phyloP scores from a whole-genome alignment of 2,113 vertebrate species.

The Seriola aureovittata region DNA sequence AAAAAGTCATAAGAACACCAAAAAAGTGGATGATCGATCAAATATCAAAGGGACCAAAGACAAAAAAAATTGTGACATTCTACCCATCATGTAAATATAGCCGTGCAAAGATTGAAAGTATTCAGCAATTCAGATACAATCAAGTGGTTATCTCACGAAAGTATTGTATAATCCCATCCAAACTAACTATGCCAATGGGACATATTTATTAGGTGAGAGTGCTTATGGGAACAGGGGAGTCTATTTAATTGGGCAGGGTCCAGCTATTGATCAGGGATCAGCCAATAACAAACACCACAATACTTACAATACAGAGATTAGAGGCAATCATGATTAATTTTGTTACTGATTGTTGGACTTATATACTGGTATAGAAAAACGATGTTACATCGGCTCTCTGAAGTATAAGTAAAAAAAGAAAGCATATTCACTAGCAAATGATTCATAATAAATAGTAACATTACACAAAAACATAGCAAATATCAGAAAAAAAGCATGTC shows the following conservation, averaged over 20 bases:
- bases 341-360: conserved; percentile 63
- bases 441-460: conserved; percentile 82
- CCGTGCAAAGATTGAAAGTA: conserved; percentile 68
- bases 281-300: conserved; percentile 76
- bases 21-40: conserved; percentile 77
- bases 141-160: conserved; percentile 62
- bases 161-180: conserved; percentile 53
- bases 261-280: conserved; percentile 74
- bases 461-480: conserved; percentile 69
- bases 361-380: conserved; percentile 66
- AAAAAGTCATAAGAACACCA: conserved; percentile 85
- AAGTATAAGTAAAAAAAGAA: conserved; percentile 64
- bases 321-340: conserved; percentile 65
- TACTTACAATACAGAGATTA: conserved; percentile 79
- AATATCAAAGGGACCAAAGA: conserved; percentile 80
- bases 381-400: conserved; percentile 56
- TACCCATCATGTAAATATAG: conserved; percentile 72
- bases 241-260: conserved; percentile 70
- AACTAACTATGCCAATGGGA: conserved; percentile 52
- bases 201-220: conserved; percentile 49
- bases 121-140: conserved; percentile 71
- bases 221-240: conserved; percentile 26
- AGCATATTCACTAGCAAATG: conserved; percentile 72
- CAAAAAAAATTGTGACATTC: conserved; percentile 70
- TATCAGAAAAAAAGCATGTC: conserved; percentile 76